Evolutionary conservation across 2,888 invertebrate genomes (phyloP).

Genomic region (Acleris sparsana): DNA sequence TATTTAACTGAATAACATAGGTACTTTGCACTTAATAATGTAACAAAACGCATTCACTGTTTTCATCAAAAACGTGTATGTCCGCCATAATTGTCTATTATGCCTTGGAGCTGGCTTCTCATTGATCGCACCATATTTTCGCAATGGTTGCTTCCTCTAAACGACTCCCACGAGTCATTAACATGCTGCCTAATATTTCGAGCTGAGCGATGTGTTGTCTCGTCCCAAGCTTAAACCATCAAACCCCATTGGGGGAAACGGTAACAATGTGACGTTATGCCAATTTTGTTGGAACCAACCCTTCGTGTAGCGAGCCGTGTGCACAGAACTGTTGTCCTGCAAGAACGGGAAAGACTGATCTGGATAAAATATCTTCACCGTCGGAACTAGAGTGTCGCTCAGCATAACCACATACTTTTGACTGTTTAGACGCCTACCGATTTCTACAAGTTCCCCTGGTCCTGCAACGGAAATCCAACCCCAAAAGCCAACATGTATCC

Average conservation of each 20-base stretch:
- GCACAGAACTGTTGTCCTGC: slow-evolving; percentile 1
- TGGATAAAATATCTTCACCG: slow-evolving; percentile 4
- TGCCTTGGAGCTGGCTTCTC: too few relatives aligned
- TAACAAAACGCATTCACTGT: too few relatives aligned
- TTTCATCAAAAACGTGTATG: too few relatives aligned
- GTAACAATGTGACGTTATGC: not conserved
- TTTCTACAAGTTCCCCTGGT: slow-evolving; percentile 9
- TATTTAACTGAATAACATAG: too few relatives aligned
- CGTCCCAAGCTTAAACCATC: slow-evolving; percentile 6
- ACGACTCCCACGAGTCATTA: too few relatives aligned
- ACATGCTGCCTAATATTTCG: too few relatives aligned
- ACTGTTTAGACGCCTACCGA: slow-evolving; percentile 3
- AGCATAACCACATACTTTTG: slow-evolving; percentile 1
- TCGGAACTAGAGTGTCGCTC: slow-evolving; percentile 1
- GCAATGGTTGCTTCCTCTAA: too few relatives aligned
- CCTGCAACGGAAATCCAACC: slow-evolving; percentile 7
- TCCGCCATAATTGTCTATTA: too few relatives aligned
- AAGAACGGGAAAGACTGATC: not conserved
- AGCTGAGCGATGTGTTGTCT: too few relatives aligned
- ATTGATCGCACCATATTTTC: too few relatives aligned
- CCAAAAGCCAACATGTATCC: slow-evolving; percentile 2
- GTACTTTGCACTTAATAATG: too few relatives aligned
- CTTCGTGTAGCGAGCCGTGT: not conserved
- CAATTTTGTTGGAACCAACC: not conserved
- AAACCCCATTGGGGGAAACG: slow-evolving; percentile 9